Base-by-base conservation (phyloP, 2,113 vertebrate species). In the Scomber colias region DNA sequence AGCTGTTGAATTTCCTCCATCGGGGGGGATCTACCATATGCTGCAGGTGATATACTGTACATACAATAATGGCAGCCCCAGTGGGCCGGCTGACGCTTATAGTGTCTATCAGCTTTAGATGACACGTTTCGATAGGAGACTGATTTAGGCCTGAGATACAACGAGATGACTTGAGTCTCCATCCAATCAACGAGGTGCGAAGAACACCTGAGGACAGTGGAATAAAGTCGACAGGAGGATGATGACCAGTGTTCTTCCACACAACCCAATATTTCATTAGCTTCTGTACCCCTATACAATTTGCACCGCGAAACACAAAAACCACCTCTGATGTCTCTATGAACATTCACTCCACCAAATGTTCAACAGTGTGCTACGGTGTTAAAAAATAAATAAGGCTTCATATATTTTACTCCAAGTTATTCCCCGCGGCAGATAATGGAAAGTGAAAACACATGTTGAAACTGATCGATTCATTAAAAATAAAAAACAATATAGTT, bases 21-120 rank as follows among this genome's bases (percentile, higher is more conserved):
- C 89, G 84, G 83, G 87, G 87, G 75, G 63, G 84, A 77, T 80
- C 87, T 69, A 71, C 79, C 81, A 89, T 90, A 87, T 90, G 89
- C 90, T 89, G 83, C 91, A 71, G 90, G 90, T 89, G 24, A 27
- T 85, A 82, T 87, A 40, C 35, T 40, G 35, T 40, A 90, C 86
- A 90, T 88, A 91, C 83, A 92, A 90, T 90, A 88, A 87, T 60
- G 56, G 75, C 57, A 65, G 81, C 84, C 83, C 81, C 90, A 48
- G 87, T 49, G 69, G 88, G 76, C 71, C 30, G 16, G 80, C 81
- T 75, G 82, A 75, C 17, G 78, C 76, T 89, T 91, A 78, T 89
- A 91, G 91, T 90, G 91, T 91, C 93, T 83, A 93, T 94, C 91
- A 91, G 90, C 92, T 91, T 91, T 91, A 88, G 90, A 94, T 91